phyloP scores from a whole-genome alignment of 2,797 vertebrate genomes.

The Amphiprion clarkii region DNA sequence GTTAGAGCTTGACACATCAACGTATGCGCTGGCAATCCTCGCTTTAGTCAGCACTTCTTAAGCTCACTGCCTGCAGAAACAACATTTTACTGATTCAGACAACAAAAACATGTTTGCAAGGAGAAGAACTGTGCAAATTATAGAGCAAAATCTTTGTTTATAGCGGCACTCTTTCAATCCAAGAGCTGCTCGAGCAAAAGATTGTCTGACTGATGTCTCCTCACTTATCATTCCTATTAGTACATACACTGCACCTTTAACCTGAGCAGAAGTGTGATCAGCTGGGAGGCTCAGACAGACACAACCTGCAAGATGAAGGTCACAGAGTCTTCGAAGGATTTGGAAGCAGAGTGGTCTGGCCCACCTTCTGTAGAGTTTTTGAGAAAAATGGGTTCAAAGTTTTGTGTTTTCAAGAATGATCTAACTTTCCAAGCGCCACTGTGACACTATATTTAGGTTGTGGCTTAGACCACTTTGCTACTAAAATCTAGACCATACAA shows the following conservation, averaged over 20 bases:
- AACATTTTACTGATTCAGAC: conserved; percentile 28
- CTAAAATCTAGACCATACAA: too few relatives aligned
- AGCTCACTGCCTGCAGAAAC: conserved; percentile 26
- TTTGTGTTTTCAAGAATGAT: too few relatives aligned
- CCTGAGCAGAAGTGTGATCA: not conserved
- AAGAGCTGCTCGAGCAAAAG: not conserved
- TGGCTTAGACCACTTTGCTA: too few relatives aligned
- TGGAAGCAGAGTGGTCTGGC: too few relatives aligned
- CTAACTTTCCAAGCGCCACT: too few relatives aligned
- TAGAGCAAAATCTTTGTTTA: not conserved
- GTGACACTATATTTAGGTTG: too few relatives aligned
- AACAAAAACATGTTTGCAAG: conserved; percentile 13
- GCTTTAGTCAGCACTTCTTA: conserved; percentile 60
- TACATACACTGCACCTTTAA: not conserved
- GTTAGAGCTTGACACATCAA: conserved; percentile 32
- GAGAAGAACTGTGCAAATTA: not conserved
- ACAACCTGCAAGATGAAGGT: not conserved
- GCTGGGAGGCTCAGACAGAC: not conserved
- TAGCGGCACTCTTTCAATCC: not conserved
- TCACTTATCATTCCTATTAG: not conserved
- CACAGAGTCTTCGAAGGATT: not conserved
- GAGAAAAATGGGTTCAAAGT: too few relatives aligned
- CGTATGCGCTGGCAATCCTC: conserved; percentile 35
- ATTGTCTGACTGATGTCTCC: not conserved
- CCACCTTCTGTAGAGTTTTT: too few relatives aligned